phyloP scores from a whole-genome alignment of 1,140 invertebrate species.

The Andricus grossulariae region DNA sequence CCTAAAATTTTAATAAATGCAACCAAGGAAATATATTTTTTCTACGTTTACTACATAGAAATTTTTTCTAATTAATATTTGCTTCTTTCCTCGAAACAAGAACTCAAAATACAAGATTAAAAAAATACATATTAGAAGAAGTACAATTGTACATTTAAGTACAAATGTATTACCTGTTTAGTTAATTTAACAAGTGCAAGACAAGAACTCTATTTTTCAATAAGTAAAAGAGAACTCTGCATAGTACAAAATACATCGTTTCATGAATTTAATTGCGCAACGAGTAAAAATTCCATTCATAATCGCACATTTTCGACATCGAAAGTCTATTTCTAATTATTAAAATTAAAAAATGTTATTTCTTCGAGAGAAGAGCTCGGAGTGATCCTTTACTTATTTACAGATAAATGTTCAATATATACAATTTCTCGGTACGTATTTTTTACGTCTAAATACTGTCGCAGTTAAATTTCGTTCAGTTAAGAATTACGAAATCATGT shows the following conservation, averaged over 20 bases:
- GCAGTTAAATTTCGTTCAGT: neutral
- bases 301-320: neutral
- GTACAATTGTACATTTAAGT: neutral
- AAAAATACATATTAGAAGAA: too few species aligned
- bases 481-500: neutral
- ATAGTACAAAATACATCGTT: neutral
- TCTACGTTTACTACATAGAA: too few species aligned
- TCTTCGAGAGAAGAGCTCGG: neutral
- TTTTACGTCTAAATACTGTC: neutral
- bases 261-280: too few species aligned
- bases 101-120: too few species aligned
- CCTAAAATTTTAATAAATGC: too few species aligned
- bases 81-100: too few species aligned
- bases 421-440: neutral
- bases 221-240: neutral
- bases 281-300: neutral
- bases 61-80: too few species aligned
- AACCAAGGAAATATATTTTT: too few species aligned
- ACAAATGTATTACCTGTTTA: neutral
- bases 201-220: neutral
- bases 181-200: too few species aligned
- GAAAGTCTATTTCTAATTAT: neutral
- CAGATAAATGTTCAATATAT: slow-evolving; percentile 25
- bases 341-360: slow-evolving; percentile 9
- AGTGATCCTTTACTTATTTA: neutral